Percentiles rank a stretch among this genome's conserved stretches.
These are phyloP conservation scores for Papilio xuthus DNA, from an alignment of 1,140 invertebrate genomes.

Conservation along the genomic window DNA sequence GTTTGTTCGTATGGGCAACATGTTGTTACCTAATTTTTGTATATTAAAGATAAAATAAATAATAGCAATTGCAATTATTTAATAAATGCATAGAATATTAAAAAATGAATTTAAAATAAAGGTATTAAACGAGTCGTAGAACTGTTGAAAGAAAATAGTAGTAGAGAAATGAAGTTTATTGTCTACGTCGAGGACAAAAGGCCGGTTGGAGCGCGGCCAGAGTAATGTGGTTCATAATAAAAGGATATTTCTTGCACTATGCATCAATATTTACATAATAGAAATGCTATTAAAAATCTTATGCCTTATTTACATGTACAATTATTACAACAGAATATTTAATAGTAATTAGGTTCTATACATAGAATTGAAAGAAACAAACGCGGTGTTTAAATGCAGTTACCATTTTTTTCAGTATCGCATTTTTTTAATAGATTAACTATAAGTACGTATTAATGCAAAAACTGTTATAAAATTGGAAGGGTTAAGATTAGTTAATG, in stretches of 20 bases:
- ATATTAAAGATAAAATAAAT: neutral
- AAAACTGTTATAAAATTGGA: no score
- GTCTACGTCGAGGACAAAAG: conserved; percentile 22
- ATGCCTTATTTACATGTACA: neutral
- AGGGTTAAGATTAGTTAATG: no score
- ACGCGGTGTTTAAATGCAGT: neutral
- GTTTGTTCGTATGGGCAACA: no score
- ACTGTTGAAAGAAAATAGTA: conserved; percentile 24
- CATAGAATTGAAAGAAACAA: neutral
- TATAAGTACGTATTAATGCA: no score
- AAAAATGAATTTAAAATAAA: neutral
- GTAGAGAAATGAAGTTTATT: conserved; percentile 25
- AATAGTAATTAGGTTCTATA: neutral
- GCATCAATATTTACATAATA: conserved; percentile 21
- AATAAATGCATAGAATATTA: neutral
- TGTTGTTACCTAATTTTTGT: neutral
- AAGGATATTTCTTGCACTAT: conserved; percentile 24
- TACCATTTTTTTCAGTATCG: no score
- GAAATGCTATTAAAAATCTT: neutral
- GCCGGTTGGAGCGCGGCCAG: conserved; percentile 10
- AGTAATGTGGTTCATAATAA: conserved; percentile 14
- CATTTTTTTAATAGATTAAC: no score
- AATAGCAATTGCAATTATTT: neutral
- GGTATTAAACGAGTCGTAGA: conserved; percentile 6
- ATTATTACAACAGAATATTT: neutral